These are phyloP conservation scores for Argyrosomus regius DNA, from an alignment of 2,797 vertebrate species.

Conservation along the genomic window DNA sequence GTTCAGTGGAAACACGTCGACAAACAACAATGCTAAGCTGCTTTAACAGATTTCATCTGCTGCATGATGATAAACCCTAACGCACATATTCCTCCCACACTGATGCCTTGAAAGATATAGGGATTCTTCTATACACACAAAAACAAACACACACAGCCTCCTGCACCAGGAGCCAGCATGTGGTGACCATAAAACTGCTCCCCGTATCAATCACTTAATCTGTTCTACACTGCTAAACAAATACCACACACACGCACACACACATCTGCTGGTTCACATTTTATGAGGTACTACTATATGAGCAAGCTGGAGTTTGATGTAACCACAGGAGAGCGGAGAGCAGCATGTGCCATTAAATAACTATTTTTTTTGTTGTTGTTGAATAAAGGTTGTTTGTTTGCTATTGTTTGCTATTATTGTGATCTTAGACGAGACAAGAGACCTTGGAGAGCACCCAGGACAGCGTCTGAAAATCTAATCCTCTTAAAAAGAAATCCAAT, in stretches of 20 bases:
- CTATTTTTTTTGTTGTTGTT: no score
- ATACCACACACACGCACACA: constrained; percentile 19
- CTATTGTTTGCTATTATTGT: neutral
- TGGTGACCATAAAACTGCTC: constrained; percentile 44
- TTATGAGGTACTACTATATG: neutral
- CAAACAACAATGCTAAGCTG: neutral
- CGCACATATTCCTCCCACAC: neutral
- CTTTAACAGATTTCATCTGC: neutral
- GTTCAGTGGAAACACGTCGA: neutral
- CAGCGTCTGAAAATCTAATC: neutral
- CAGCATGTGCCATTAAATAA: neutral
- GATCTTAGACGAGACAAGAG: neutral
- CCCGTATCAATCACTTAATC: constrained; percentile 23
- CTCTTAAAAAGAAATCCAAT: constrained; percentile 9
- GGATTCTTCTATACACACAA: neutral
- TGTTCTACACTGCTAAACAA: constrained; percentile 10
- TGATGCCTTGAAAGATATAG: neutral
- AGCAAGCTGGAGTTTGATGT: neutral
- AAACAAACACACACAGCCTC: constrained; percentile 12
- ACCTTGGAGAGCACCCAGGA: neutral
- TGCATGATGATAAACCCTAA: neutral
- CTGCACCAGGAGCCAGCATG: constrained; percentile 15
- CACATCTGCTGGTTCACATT: constrained; percentile 18
- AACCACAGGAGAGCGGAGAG: neutral
- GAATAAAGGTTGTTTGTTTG: neutral